phyloP scores from a whole-genome alignment of 2,888 invertebrate genomes.

The Cacoxenus indagator region DNA sequence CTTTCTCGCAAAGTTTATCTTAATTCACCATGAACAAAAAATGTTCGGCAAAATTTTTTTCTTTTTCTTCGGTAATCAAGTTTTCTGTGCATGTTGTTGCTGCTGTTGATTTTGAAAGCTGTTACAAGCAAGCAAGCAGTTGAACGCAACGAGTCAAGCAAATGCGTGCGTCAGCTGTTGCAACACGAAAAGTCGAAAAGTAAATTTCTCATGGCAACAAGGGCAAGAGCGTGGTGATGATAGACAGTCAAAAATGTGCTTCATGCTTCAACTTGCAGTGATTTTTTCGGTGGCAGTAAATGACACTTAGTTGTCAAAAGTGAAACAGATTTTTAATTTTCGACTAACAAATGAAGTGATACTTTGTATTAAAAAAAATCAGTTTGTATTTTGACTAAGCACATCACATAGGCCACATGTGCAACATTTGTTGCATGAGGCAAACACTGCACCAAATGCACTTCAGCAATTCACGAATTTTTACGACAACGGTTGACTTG shows the following conservation, averaged over 20 bases:
- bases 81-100: constrained; percentile 11
- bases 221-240: not conserved
- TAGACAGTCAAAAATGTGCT: not conserved
- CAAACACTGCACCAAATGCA: not conserved
- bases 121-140: not conserved
- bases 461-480: too few species aligned
- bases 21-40: too few species aligned
- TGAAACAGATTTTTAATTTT: too few species aligned
- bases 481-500: too few species aligned
- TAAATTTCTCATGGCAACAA: not conserved
- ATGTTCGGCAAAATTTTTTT: not conserved
- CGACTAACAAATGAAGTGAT: too few species aligned
- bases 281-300: not conserved
- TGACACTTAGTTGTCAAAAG: too few species aligned
- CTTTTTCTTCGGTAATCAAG: constrained; percentile 23
- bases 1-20: too few species aligned
- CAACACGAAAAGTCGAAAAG: constrained; percentile 29
- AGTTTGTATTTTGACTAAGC: not conserved
- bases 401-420: not conserved
- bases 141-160: not conserved
- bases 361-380: too few species aligned
- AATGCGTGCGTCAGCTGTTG: constrained; percentile 19
- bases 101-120: not conserved
- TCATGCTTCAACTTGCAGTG: not conserved
- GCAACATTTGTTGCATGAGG: not conserved